Evolutionary conservation across 2,888 invertebrate species (phyloP).

Genomic region (Lepidocyrtoides sp.): DNA sequence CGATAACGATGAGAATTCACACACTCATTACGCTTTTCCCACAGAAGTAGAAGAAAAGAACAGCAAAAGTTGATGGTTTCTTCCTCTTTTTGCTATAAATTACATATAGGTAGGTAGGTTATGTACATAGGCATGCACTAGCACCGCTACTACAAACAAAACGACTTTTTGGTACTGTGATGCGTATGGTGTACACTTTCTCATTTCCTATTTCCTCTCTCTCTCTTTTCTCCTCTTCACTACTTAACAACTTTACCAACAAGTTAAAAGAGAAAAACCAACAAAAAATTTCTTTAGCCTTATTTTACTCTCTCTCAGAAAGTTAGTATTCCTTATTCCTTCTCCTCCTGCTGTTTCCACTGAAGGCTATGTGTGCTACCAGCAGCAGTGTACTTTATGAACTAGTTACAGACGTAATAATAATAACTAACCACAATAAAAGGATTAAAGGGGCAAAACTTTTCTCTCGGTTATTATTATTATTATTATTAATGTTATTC

Average conservation of each 20-base stretch:
- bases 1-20: conserved; percentile 24
- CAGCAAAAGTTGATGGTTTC: conserved; percentile 2
- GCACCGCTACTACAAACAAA: neutral
- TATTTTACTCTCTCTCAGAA: neutral
- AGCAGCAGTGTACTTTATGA: neutral
- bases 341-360: neutral
- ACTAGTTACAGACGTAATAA: neutral
- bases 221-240: neutral
- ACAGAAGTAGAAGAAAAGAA: neutral
- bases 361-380: neutral
- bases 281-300: conserved; percentile 19
- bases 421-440: conserved; percentile 43
- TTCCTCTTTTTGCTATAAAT: no score
- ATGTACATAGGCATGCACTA: neutral
- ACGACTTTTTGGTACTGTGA: neutral
- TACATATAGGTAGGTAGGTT: no score
- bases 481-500: neutral
- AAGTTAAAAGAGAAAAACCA: conserved; percentile 40
- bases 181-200: neutral
- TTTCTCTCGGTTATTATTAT: conserved; percentile 7
- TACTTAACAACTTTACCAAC: conserved; percentile 26
- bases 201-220: neutral
- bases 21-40: conserved; percentile 15
- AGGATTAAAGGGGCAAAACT: conserved; percentile 21
- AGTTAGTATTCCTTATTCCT: neutral